Percentiles rank a stretch among this genome's conserved stretches.
These are phyloP conservation scores for Dryas iulia DNA, from an alignment of 1,140 invertebrate species.

Conservation along the genomic window DNA sequence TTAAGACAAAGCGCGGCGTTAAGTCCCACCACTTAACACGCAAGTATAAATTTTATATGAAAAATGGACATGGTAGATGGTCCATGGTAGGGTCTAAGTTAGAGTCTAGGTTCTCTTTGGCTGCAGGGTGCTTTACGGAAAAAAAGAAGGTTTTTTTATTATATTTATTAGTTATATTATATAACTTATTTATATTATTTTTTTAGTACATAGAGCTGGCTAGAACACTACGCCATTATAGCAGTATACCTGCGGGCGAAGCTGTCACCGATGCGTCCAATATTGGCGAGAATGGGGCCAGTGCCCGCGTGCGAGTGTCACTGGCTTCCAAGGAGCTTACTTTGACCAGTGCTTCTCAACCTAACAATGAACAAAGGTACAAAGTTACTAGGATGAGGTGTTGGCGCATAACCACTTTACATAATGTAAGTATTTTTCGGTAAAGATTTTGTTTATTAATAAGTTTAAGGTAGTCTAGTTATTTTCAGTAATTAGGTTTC, in stretches of 20 bases:
- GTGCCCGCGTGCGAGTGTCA: constrained; percentile 49
- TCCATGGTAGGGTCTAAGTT: too few relatives aligned
- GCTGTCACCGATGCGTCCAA: constrained; percentile 60
- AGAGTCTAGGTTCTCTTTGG: too few relatives aligned
- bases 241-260: constrained; percentile 90
- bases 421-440: constrained; percentile 87
- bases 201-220: constrained; percentile 92
- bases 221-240: constrained; percentile 92
- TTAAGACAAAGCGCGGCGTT: too few relatives aligned
- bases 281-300: constrained; percentile 33
- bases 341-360: constrained; percentile 46
- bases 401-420: constrained; percentile 96
- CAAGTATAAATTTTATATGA: too few relatives aligned
- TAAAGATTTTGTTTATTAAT: too few relatives aligned
- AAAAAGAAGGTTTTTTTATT: too few relatives aligned
- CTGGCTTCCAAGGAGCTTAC: constrained; percentile 64
- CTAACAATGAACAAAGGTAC: constrained; percentile 90
- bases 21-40: too few relatives aligned
- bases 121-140: too few relatives aligned
- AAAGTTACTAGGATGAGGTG: constrained; percentile 97
- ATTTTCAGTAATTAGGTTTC: too few relatives aligned
- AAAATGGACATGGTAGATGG: too few relatives aligned
- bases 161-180: too few relatives aligned
- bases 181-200: neutral
- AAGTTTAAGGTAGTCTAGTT: too few relatives aligned